These are phyloP conservation scores for Colaptes auratus DNA, from an alignment of 2,113 vertebrate genomes.

Conservation along the genomic window DNA sequence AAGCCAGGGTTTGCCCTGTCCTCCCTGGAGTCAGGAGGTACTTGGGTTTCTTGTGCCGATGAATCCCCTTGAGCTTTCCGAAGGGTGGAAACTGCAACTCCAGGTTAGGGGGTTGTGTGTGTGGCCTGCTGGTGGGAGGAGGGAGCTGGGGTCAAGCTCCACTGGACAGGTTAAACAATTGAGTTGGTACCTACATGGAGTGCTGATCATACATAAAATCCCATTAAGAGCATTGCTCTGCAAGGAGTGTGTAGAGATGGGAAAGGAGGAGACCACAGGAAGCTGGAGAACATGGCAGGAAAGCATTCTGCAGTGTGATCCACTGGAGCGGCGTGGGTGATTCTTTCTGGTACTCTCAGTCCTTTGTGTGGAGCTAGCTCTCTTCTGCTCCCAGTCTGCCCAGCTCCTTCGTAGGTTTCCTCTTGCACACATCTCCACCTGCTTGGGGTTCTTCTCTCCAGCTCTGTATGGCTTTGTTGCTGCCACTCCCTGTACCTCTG, in stretches of 20 bases:
- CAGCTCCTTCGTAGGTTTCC: not conserved
- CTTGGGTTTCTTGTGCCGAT: not conserved
- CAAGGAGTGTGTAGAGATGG: not conserved
- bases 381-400: not conserved
- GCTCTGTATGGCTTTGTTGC: not conserved
- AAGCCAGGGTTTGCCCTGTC: not conserved
- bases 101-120: not conserved
- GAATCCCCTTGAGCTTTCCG: not conserved
- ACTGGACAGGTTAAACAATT: fast-evolving
- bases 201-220: not conserved
- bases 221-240: not conserved
- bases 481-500: not conserved
- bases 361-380: not conserved
- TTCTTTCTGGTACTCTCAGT: not conserved
- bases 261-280: not conserved
- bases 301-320: not conserved
- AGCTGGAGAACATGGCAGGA: not conserved
- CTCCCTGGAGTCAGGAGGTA: not conserved
- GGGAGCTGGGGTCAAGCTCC: not conserved
- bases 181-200: not conserved
- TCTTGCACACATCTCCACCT: not conserved
- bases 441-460: not conserved
- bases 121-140: not conserved
- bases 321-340: not conserved
- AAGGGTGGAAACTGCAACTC: not conserved